These are phyloP conservation scores for Drosophila ercepeae DNA, from an alignment of 1,140 invertebrate species.

Conservation along the genomic window DNA sequence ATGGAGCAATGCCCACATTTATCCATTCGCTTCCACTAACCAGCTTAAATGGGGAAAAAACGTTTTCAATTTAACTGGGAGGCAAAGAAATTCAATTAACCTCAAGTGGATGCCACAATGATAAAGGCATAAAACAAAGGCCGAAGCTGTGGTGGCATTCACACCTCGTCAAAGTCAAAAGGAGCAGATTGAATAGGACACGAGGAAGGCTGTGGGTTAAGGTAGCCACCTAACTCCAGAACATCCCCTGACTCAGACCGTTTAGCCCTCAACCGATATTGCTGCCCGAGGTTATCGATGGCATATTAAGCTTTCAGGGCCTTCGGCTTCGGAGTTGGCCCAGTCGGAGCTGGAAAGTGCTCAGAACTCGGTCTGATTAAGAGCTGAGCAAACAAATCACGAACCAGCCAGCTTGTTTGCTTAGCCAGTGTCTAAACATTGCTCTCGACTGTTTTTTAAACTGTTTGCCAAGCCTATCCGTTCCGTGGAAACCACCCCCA, in stretches of 20 bases:
- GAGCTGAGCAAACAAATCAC: slow-evolving; percentile 76
- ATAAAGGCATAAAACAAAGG: slow-evolving; percentile 71
- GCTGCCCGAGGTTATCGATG: slow-evolving; percentile 46
- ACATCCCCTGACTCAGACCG: slow-evolving; percentile 50
- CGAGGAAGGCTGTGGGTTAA: not conserved
- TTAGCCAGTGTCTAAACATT: slow-evolving; percentile 77
- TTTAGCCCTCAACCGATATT: slow-evolving; percentile 46
- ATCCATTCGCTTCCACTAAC: slow-evolving; percentile 51
- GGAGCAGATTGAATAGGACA: slow-evolving; percentile 4
- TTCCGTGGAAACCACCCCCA: not conserved
- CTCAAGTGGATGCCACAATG: slow-evolving; percentile 71
- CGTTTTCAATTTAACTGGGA: slow-evolving; percentile 63
- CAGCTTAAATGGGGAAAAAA: slow-evolving; percentile 71
- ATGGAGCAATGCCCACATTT: slow-evolving; percentile 33
- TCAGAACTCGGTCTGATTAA: slow-evolving; percentile 67
- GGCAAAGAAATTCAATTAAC: slow-evolving; percentile 76
- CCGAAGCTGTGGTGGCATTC: slow-evolving; percentile 67
- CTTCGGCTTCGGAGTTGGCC: slow-evolving; percentile 13
- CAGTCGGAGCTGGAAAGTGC: slow-evolving; percentile 64
- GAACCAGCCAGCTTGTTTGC: slow-evolving; percentile 56
- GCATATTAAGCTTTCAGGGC: slow-evolving; percentile 54
- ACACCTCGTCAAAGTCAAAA: slow-evolving; percentile 74
- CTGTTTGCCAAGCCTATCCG: slow-evolving; percentile 59
- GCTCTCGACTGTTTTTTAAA: slow-evolving; percentile 76
- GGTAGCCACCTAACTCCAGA: too few relatives aligned